Percentiles rank a stretch among this genome's conserved stretches.
Conservation (phyloP, 1,140 invertebrate genomes). For the Orchestia grillus region DNA sequence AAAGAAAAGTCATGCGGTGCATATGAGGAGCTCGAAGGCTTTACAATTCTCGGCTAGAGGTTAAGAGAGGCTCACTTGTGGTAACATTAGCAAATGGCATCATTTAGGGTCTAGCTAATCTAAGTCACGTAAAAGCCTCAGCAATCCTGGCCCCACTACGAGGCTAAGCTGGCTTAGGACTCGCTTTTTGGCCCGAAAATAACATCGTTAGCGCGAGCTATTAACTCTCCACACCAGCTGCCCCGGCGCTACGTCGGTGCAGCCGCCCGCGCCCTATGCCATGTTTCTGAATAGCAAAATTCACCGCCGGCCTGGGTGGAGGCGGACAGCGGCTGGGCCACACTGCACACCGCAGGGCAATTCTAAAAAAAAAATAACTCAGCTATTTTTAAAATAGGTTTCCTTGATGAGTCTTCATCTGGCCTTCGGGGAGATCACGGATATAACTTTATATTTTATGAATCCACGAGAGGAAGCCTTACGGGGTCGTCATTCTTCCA, state of each 20-base stretch:
- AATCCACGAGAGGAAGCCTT: neutral
- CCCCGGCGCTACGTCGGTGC: neutral
- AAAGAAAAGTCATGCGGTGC: neutral
- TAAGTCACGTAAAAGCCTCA: neutral
- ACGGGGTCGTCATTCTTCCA: neutral
- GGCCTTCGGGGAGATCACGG: neutral
- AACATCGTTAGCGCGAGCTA: slow-evolving; percentile 13
- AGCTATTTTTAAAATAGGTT: neutral
- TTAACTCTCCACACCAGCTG: neutral
- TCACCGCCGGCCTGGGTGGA: neutral
- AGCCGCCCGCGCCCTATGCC: neutral
- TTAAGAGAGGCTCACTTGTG: neutral
- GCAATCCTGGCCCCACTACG: neutral
- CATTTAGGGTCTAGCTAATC: neutral
- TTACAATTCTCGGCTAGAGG: neutral
- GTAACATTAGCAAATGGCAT: neutral
- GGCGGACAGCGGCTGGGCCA: neutral
- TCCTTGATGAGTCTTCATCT: neutral
- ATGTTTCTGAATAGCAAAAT: neutral
- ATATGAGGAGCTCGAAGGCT: neutral
- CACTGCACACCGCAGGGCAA: neutral
- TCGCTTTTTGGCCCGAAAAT: slow-evolving; percentile 11
- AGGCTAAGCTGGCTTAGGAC: neutral
- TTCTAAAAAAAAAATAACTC: neutral
- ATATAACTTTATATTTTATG: neutral